These are phyloP conservation scores for Calcarius lapponicus DNA, from an alignment of 2,797 vertebrate species.

Conservation along the genomic window DNA sequence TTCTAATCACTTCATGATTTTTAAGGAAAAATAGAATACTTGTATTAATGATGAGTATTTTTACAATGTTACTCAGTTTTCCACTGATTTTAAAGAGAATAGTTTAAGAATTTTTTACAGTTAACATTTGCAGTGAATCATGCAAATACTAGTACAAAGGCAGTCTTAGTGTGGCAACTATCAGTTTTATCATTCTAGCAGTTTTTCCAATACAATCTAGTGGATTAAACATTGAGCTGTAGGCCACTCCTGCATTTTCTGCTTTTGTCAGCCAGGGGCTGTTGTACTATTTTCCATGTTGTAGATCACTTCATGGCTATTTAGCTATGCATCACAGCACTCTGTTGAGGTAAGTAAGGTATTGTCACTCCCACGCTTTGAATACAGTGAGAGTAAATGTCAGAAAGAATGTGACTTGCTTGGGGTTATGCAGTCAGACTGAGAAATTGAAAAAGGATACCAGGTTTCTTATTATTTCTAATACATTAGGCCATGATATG, in stretches of 20 bases:
- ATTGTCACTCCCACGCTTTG: not conserved
- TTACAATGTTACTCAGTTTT: not conserved
- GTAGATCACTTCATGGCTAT: not conserved
- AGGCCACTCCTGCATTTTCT: not conserved
- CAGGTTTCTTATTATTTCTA: not conserved
- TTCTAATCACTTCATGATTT: not conserved
- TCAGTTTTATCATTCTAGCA: not conserved
- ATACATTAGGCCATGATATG: not conserved
- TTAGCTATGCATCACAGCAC: constrained; percentile 4
- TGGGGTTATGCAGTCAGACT: not conserved
- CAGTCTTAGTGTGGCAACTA: not conserved
- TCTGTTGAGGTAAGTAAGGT: not conserved
- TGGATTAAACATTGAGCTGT: not conserved
- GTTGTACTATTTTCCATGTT: not conserved
- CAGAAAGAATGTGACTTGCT: not conserved
- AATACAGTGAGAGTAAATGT: not conserved
- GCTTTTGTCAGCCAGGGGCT: not conserved
- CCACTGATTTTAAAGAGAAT: not conserved
- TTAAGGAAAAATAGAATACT: not conserved
- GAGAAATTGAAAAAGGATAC: not conserved
- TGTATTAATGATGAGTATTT: not conserved
- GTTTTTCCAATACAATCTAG: not conserved
- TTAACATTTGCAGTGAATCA: not conserved
- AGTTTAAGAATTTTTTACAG: not conserved
- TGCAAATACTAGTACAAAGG: not conserved